Conservation (phyloP, 2,113 vertebrate genomes). For the Spea bombifrons region DNA sequence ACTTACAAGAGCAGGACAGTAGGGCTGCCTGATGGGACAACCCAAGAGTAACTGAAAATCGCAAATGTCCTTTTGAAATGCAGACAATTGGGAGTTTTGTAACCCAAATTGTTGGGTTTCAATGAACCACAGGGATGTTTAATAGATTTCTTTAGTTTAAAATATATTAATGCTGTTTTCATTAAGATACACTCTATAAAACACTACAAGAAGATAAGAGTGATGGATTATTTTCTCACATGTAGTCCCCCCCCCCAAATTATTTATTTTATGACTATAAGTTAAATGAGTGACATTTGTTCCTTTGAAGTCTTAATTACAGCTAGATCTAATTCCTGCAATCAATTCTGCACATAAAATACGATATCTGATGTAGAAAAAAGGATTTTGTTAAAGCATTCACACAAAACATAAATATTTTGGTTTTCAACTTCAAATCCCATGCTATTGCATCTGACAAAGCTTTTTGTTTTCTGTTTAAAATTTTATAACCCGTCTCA, state of each 20-base stretch:
- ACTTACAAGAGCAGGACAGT: too few species aligned
- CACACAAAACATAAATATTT: slow-evolving; percentile 22
- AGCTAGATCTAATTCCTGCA: slow-evolving; percentile 6
- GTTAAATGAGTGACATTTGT: slow-evolving; percentile 38
- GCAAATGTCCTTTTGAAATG: too few species aligned
- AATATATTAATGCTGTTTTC: too few species aligned
- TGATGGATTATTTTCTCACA: too few species aligned
- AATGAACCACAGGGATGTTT: too few species aligned
- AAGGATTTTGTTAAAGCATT: slow-evolving; percentile 17
- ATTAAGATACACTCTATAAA: slow-evolving; percentile 38
- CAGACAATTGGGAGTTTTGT: too few species aligned
- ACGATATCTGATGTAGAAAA: slow-evolving; percentile 17
- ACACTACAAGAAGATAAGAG: slow-evolving; percentile 34
- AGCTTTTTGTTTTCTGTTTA: slow-evolving; percentile 46
- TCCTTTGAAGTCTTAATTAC: slow-evolving; percentile 30
- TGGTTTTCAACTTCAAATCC: slow-evolving; percentile 31
- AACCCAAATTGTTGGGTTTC: too few species aligned
- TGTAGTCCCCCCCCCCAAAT: too few species aligned
- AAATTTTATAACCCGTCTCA: slow-evolving; percentile 36
- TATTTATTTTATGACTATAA: neutral
- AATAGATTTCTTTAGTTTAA: too few species aligned
- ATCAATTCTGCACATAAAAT: slow-evolving; percentile 39
- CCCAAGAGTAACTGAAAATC: too few species aligned
- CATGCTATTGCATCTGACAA: slow-evolving; percentile 39
- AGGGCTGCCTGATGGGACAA: too few species aligned